A percentile compares a stretch with the other conserved stretches of the same genome.
Conservation (phyloP, 2,888 invertebrate species). For the Heliconius ethilla region DNA sequence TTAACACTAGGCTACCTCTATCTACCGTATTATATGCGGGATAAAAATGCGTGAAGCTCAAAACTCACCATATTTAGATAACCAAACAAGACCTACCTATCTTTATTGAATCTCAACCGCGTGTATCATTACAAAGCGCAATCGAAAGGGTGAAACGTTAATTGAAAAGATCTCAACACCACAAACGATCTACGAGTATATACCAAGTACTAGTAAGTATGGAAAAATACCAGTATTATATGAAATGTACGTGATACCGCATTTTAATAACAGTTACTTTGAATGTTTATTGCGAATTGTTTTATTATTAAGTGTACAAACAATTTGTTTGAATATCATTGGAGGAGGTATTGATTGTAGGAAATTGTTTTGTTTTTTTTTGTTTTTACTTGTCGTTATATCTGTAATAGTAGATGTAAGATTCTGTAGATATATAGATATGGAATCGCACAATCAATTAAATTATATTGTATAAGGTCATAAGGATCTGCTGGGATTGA, state of each 20-base stretch:
- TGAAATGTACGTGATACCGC: conserved; percentile 74
- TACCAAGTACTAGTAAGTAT: conserved; percentile 52
- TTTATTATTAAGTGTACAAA: conserved; percentile 56
- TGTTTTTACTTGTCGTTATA: neutral
- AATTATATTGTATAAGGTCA: no score
- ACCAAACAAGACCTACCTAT: neutral
- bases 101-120: conserved; percentile 22
- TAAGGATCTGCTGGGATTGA: no score
- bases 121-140: conserved; percentile 26
- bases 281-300: conserved; percentile 67
- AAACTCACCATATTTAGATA: neutral
- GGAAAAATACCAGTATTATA: conserved; percentile 67
- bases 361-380: conserved; percentile 43
- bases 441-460: no score
- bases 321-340: conserved; percentile 60
- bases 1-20: neutral
- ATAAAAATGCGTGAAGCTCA: neutral
- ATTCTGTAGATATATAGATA: neutral
- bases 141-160: conserved; percentile 29
- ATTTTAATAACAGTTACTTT: conserved; percentile 59
- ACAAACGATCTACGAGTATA: conserved; percentile 53
- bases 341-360: conserved; percentile 15
- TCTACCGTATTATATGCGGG: neutral
- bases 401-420: neutral
- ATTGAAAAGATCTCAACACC: conserved; percentile 33